Evolutionary conservation across 2,113 vertebrate species (phyloP).

Genomic region (Thalassarche chlororhynchos): DNA sequence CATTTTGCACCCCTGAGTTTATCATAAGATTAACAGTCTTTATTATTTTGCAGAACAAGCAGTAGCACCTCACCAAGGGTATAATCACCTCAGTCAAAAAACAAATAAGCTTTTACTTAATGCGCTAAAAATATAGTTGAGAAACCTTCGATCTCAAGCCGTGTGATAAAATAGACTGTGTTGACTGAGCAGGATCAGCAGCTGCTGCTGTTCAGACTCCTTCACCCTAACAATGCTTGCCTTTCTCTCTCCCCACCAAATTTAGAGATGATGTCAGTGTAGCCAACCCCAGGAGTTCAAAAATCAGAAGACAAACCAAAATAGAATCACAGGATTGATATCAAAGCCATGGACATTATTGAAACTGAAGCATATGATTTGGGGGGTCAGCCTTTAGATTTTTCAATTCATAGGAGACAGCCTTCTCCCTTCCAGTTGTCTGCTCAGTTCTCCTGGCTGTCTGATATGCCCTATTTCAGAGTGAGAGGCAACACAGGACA

Average conservation of each 20-base stretch:
- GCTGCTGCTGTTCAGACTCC: conserved; percentile 15
- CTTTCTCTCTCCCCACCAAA: conserved; percentile 33
- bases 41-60: conserved; percentile 62
- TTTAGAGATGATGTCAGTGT: conserved; percentile 64
- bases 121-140: conserved; percentile 58
- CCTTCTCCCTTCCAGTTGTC: conserved; percentile 17
- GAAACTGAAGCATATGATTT: conserved; percentile 44
- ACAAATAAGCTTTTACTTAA: conserved; percentile 42
- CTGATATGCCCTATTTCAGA: conserved; percentile 37
- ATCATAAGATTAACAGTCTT: conserved; percentile 58
- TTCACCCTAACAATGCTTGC: not conserved
- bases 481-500: conserved; percentile 20
- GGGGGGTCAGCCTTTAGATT: conserved; percentile 51
- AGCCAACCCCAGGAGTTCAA: conserved; percentile 48
- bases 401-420: conserved; percentile 53
- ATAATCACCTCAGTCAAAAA: conserved; percentile 42
- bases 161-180: conserved; percentile 30
- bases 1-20: conserved; percentile 37
- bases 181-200: conserved; percentile 26
- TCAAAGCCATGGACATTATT: conserved; percentile 52
- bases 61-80: not conserved
- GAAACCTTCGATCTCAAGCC: conserved; percentile 29
- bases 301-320: conserved; percentile 57
- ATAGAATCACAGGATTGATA: conserved; percentile 55
- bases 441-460: conserved; percentile 12